These are phyloP conservation scores for Rhynchomys soricoides DNA, from an alignment of 2,113 vertebrate species.

Conservation along the genomic window DNA sequence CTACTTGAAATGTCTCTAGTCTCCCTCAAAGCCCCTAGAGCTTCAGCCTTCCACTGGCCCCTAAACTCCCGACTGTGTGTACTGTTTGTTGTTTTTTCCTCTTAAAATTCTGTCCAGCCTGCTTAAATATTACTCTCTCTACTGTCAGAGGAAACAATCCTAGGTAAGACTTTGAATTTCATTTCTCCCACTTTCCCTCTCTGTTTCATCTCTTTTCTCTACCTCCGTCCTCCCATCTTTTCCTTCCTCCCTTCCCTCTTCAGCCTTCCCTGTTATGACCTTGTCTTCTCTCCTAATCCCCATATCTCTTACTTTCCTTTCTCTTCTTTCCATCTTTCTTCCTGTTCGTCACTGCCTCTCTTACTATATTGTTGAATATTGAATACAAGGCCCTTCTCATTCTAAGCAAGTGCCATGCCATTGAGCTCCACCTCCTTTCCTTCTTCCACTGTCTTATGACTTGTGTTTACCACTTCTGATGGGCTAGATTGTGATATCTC, in stretches of 20 bases:
- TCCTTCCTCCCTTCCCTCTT: background rate
- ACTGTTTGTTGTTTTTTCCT: background rate
- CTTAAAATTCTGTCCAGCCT: background rate
- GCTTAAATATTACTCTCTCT: conserved; percentile 15
- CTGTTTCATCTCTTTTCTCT: no score
- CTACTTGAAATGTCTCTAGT: background rate
- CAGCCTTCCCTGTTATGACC: background rate
- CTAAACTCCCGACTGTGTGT: background rate
- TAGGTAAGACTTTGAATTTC: background rate
- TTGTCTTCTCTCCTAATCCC: background rate
- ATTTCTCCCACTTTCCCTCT: background rate
- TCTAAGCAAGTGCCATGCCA: background rate
- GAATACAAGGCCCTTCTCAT: background rate
- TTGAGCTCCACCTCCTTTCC: fast-evolving
- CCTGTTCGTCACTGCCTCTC: background rate
- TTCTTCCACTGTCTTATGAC: background rate
- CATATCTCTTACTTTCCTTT: background rate
- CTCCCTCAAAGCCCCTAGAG: background rate
- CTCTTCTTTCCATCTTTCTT: no score
- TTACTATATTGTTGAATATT: background rate
- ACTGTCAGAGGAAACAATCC: conserved; percentile 6
- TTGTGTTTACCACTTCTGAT: background rate
- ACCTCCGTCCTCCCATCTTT: no score
- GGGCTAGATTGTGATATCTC: background rate
- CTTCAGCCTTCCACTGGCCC: background rate